These are phyloP conservation scores for Phylloscopus trochilus DNA, from an alignment of 2,113 vertebrate genomes.

Conservation along the genomic window DNA sequence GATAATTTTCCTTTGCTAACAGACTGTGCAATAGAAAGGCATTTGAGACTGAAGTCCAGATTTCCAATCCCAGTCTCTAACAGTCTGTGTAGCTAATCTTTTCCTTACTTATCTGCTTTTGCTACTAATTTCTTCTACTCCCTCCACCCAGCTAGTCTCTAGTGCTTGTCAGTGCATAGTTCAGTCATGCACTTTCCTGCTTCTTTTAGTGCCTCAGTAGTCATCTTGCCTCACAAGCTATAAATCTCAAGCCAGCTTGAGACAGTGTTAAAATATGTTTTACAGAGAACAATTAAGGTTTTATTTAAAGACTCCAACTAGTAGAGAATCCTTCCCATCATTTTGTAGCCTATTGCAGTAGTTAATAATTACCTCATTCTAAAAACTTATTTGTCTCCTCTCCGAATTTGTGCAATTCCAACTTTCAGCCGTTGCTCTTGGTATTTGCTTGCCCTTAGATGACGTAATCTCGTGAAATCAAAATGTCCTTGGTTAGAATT, in stretches of 20 bases:
- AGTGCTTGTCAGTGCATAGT: neutral
- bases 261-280: neutral
- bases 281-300: neutral
- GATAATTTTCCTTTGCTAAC: neutral
- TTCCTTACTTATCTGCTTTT: neutral
- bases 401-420: constrained; percentile 13
- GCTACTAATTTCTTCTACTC: neutral
- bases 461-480: neutral
- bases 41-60: constrained; percentile 24
- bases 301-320: neutral
- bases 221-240: neutral
- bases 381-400: constrained; percentile 3
- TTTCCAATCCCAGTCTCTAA: neutral
- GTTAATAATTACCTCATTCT: constrained; percentile 39
- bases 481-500: constrained; percentile 21
- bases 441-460: constrained; percentile 3
- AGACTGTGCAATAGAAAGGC: neutral
- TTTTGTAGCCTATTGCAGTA: neutral
- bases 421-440: neutral
- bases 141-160: neutral
- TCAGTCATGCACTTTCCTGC: neutral
- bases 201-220: neutral
- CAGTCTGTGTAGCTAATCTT: neutral
- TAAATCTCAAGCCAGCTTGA: neutral
- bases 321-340: neutral